Base-by-base conservation (phyloP, 2,888 invertebrate species). In the Lamproptera curius region DNA sequence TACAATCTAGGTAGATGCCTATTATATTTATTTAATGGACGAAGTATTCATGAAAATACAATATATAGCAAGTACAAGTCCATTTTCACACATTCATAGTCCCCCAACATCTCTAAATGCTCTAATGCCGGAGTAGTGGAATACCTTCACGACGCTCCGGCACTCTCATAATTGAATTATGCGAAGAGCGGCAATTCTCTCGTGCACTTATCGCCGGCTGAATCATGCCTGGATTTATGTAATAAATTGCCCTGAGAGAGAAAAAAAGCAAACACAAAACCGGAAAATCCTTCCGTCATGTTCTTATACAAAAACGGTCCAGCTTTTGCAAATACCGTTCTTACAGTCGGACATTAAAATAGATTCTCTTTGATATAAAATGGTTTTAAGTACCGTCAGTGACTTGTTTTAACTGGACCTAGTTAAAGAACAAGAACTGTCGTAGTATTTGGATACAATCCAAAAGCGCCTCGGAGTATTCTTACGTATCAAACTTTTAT, bases 91-190 rank as follows among this genome's bases (percentile, higher is more conserved):
- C 43, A 42, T 38, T 26, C 37, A 39, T 16, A 15, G 16, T 28
- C 23, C 39, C 34, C 44, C 17, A 34, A 26, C 11, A 38, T 40
- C 16, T 34, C 38, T 38, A 48, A 48, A 41, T 43, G 39, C 39
- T 45, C 44, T 48, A 48, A 48, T 20, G 37, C 15, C 23, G n/a
- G n/a, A 38, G 44, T 20, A 42, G 42, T 10, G 16, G 49, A 64
- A 61, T 58, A 58, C 57, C 57, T 65, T 62, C 58, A 59, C 65
- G 69, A 62, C 62, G 60, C 63, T 61, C 67, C 69, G 71, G 63
- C 72, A 68, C 56, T 70, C 64, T 78, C 67, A 66, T 87, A 86
- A 87, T 85, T 83, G 70, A 84, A 75, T 86, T 87, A 86, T 76
- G 70, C 70, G 55, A 70, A 67, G 72, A 72, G 60, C 70, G 77